Percentiles rank a stretch among this genome's conserved stretches.
Evolutionary conservation across 2,113 vertebrate genomes (phyloP).

Genomic region (Xyrauchen texanus): DNA sequence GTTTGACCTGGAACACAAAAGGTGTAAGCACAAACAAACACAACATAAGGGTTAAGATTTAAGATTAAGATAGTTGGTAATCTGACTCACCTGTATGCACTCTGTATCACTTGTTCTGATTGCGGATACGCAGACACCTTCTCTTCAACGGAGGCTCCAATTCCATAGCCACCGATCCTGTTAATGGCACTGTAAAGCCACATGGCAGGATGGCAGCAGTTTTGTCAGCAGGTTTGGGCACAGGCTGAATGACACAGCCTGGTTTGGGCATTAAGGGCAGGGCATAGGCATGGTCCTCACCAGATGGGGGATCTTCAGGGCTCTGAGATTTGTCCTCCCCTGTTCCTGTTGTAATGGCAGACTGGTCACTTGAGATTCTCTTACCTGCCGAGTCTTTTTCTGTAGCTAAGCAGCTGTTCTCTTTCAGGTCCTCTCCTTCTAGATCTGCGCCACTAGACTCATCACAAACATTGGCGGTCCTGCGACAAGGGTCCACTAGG

Average conservation of each 20-base stretch:
- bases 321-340: conserved; percentile 82
- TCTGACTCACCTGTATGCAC: conserved; percentile 23
- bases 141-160: conserved; percentile 96
- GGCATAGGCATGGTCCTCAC: conserved; percentile 92
- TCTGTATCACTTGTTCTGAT: conserved; percentile 94
- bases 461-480: conserved; percentile 61
- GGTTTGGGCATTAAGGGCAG: conserved; percentile 92
- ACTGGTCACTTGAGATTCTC: conserved; percentile 79
- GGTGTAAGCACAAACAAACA: no score
- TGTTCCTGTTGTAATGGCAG: conserved; percentile 73
- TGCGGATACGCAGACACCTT: conserved; percentile 99
- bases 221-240: conserved; percentile 95
- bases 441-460: conserved; percentile 73
- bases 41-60: neutral
- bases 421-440: conserved; percentile 93
- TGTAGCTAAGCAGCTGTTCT: conserved; percentile 88
- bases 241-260: conserved; percentile 97
- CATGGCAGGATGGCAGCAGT: conserved; percentile 87
- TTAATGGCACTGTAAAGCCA: conserved; percentile 85
- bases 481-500: conserved; percentile 58
- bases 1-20: no score
- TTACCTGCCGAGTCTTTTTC: conserved; percentile 85
- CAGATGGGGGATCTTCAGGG: conserved; percentile 82
- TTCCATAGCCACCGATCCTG: conserved; percentile 88
- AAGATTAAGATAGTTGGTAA: no score